phyloP scores from a whole-genome alignment of 2,888 invertebrate genomes.

The Schrankia costaestrigalis region DNA sequence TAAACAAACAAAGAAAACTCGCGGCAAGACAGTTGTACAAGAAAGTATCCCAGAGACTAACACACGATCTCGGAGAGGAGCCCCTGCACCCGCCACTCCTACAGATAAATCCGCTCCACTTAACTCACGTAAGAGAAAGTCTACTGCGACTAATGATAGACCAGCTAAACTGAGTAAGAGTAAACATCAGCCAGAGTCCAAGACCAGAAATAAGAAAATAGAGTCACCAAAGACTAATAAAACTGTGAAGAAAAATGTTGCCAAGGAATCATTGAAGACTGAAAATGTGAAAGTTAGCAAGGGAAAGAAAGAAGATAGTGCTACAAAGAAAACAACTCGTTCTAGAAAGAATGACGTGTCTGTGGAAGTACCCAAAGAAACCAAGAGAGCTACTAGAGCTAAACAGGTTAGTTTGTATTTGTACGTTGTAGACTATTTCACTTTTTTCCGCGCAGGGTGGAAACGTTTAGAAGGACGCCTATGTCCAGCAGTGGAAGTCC shows the following conservation, averaged over 20 bases:
- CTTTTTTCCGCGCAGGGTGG: too few species aligned
- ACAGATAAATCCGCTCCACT: constrained; percentile 8
- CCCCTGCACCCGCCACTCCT: constrained; percentile 6
- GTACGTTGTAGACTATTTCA: background rate
- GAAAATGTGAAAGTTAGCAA: too few species aligned
- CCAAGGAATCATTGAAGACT: too few species aligned
- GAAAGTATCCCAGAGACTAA: constrained; percentile 18
- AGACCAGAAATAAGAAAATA: constrained; percentile 22
- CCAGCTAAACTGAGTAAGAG: constrained; percentile 29
- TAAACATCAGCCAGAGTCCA: constrained; percentile 2
- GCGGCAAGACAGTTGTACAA: constrained; percentile 29
- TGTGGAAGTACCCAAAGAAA: constrained; percentile 3
- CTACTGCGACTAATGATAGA: constrained; percentile 18
- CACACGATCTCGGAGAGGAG: constrained; percentile 19
- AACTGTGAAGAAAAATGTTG: constrained; percentile 11
- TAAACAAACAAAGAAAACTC: constrained; percentile 18
- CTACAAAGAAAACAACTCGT: constrained; percentile 3
- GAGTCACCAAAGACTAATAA: constrained; percentile 11
- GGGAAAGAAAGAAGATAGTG: constrained; percentile 3
- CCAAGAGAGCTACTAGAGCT: constrained; percentile 19
- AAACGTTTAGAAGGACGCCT: too few species aligned
- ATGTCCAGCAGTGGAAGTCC: too few species aligned
- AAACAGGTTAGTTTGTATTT: constrained; percentile 25
- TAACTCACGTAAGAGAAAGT: constrained; percentile 35
- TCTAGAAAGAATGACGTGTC: constrained; percentile 9